phyloP scores from a whole-genome alignment of 2,113 vertebrate genomes.

The Dipodomys spectabilis region DNA sequence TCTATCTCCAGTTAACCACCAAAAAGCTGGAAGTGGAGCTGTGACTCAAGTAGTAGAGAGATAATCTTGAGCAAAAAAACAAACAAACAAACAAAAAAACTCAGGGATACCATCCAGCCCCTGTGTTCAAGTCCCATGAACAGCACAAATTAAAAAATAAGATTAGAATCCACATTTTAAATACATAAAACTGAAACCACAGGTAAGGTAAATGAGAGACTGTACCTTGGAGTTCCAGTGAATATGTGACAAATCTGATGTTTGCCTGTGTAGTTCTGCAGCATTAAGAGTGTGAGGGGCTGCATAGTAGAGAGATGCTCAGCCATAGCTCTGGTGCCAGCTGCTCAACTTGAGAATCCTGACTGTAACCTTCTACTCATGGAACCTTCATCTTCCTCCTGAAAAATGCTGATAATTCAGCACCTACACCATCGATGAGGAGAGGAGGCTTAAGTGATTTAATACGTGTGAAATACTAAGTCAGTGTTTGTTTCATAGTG shows the following conservation, averaged over 20 bases:
- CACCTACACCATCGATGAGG: not conserved
- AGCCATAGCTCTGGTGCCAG: not conserved
- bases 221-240: not conserved
- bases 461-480: not conserved
- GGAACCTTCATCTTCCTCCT: not conserved
- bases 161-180: not conserved
- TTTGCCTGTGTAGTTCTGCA: not conserved
- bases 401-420: not conserved
- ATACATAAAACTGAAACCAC: not conserved
- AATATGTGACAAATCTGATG: not conserved
- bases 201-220: not conserved
- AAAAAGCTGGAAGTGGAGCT: no score
- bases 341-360: not conserved
- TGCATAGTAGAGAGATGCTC: not conserved
- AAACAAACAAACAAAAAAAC: no score
- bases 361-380: not conserved
- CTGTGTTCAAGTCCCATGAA: no score
- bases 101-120: no score
- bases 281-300: not conserved
- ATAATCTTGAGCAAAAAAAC: no score
- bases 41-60: no score
- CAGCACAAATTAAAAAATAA: no score
- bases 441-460: not conserved
- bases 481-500: not conserved
- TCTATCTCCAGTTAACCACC: no score